A percentile compares a stretch with the other conserved stretches of the same genome.
Conservation (phyloP, 2,888 invertebrate genomes). For the Cetonia aurata region DNA sequence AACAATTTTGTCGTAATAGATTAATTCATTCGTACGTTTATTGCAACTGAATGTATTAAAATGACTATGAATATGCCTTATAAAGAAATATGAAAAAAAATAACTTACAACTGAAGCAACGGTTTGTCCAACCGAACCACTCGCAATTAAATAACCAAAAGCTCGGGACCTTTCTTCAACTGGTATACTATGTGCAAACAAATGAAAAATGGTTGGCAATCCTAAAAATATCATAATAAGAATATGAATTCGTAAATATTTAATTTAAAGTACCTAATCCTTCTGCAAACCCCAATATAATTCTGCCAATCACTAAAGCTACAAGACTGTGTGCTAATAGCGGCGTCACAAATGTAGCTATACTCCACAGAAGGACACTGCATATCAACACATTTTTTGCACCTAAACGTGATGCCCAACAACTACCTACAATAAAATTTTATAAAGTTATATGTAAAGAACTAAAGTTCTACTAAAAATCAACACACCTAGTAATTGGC, state of each 20-base stretch:
- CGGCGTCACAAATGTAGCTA: slow-evolving; percentile 79
- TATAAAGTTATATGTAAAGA: too few relatives aligned
- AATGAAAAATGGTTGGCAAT: slow-evolving; percentile 80
- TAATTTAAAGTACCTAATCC: slow-evolving; percentile 71
- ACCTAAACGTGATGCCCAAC: slow-evolving; percentile 76
- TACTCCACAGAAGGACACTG: slow-evolving; percentile 80
- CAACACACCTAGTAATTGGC: slow-evolving; percentile 71
- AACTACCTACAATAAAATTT: slow-evolving; percentile 73
- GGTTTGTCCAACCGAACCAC: slow-evolving; percentile 82
- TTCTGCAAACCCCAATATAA: slow-evolving; percentile 79
- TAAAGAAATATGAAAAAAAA: background rate
- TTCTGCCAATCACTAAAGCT: slow-evolving; percentile 74
- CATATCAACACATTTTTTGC: slow-evolving; percentile 77
- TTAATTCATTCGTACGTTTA: too few relatives aligned
- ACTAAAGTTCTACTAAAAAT: too few relatives aligned
- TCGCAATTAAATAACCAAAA: slow-evolving; percentile 79
- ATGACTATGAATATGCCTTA: background rate
- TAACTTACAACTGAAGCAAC: slow-evolving; percentile 76
- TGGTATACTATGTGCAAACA: slow-evolving; percentile 79
- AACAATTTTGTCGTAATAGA: too few relatives aligned
- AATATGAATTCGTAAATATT: slow-evolving; percentile 13
- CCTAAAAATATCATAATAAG: slow-evolving; percentile 66
- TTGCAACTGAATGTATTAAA: background rate
- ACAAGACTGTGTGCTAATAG: slow-evolving; percentile 76
- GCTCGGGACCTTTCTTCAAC: slow-evolving; percentile 79